Conservation (phyloP, 53 echinoderm and acorn worm genomes). For the Holothuria scabra region DNA sequence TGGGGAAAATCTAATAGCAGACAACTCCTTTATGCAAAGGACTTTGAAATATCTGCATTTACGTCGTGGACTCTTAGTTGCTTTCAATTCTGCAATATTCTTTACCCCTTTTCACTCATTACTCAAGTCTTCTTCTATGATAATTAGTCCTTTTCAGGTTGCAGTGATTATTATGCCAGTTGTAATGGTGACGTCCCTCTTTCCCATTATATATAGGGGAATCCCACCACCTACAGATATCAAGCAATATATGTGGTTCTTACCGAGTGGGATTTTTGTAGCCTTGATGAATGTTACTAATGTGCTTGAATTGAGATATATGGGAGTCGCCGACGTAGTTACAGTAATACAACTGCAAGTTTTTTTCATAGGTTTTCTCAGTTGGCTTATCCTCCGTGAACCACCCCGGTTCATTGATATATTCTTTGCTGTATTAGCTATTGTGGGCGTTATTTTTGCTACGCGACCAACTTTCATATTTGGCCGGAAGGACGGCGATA, state of each 20-base stretch:
- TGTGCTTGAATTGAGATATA: no score
- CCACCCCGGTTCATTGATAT: slow-evolving; percentile 3
- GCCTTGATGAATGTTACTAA: no score
- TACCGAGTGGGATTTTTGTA: no score
- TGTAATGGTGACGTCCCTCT: not conserved
- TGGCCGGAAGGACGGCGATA: not conserved
- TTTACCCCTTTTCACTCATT: not conserved
- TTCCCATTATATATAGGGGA: no score
- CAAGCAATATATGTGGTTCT: no score
- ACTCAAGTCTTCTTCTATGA: not conserved
- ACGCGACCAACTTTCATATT: not conserved
- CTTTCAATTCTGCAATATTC: no score
- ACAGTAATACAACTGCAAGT: not conserved
- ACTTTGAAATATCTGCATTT: no score
- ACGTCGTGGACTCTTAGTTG: no score
- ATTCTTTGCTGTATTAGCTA: not conserved
- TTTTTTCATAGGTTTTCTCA: not conserved
- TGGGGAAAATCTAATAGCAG: no score
- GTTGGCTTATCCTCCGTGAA: slow-evolving; percentile 4
- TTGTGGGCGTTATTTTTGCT: not conserved
- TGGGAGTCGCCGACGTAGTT: no score
- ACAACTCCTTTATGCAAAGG: no score
- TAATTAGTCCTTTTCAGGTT: not conserved
- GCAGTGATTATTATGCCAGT: not conserved
- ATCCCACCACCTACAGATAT: no score